Conservation (phyloP, 2,888 invertebrate genomes). For the Andrena haemorrhoa region DNA sequence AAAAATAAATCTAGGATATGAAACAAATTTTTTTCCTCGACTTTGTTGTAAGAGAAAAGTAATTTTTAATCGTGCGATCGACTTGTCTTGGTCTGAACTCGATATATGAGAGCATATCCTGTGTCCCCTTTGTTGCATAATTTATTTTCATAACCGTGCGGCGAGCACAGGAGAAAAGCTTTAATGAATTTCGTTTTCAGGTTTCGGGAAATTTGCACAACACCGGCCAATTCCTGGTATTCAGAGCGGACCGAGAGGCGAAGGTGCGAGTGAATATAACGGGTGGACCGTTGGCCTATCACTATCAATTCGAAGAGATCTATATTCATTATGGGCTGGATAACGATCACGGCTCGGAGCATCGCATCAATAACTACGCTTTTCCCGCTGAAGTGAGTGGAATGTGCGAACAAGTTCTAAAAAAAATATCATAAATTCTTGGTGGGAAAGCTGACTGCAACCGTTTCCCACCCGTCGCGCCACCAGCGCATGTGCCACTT, state of each 20-base stretch:
- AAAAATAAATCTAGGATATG: no score
- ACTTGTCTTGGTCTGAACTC: no score
- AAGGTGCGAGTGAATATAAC: constrained; percentile 97
- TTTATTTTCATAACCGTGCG: not conserved
- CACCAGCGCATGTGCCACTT: no score
- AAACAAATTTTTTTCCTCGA: no score
- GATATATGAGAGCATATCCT: not conserved
- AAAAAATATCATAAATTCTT: not conserved
- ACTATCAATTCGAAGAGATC: constrained; percentile 97
- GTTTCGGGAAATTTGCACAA: constrained; percentile 95
- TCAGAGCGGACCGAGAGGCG: constrained; percentile 95
- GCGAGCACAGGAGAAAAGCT: not conserved
- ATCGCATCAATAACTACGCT: constrained; percentile 96
- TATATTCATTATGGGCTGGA: constrained; percentile 97
- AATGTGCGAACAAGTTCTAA: not conserved
- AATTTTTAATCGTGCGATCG: no score
- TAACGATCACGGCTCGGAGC: constrained; percentile 97
- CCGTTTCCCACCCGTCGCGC: no score
- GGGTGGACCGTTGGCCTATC: constrained; percentile 97
- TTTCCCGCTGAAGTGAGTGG: constrained; percentile 97
- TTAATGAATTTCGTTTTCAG: constrained; percentile 85
- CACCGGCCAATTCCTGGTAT: constrained; percentile 97
- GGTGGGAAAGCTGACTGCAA: no score
- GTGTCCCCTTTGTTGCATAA: not conserved
- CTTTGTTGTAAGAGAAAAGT: not conserved